Conservation (phyloP, 2,888 invertebrate genomes). For the Pseudococcus viburni region DNA sequence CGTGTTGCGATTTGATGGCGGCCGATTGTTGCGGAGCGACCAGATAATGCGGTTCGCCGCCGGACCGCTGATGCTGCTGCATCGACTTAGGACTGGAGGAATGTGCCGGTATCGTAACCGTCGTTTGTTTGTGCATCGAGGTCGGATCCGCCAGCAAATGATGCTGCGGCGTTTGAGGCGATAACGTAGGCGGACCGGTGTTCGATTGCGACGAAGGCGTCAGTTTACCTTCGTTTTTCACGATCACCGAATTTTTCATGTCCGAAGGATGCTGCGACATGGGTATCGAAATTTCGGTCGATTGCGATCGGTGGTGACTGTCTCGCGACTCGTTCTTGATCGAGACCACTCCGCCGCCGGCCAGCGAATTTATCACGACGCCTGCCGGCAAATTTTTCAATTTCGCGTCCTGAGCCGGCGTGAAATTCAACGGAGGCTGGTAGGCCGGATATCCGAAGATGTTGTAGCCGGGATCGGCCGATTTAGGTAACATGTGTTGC, state of each 20-base stretch:
- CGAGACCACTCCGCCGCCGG: background rate
- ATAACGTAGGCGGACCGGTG: background rate
- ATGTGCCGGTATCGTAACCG: slow-evolving; percentile 69
- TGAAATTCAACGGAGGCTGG: slow-evolving; percentile 58
- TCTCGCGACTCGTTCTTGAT: background rate
- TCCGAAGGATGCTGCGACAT: slow-evolving; percentile 12
- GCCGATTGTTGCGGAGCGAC: slow-evolving; percentile 70
- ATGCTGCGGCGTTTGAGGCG: background rate
- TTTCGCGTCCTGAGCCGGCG: slow-evolving; percentile 14
- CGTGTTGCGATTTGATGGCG: slow-evolving; percentile 39
- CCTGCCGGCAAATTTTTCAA: background rate
- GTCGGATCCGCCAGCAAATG: slow-evolving; percentile 68
- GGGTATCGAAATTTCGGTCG: background rate
- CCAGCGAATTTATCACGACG: slow-evolving; percentile 35
- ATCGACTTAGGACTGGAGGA: slow-evolving; percentile 73
- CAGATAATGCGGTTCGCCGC: slow-evolving; percentile 69
- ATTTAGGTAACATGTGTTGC: slow-evolving; percentile 65
- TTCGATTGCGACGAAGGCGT: background rate
- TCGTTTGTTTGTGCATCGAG: slow-evolving; percentile 65
- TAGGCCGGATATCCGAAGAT: slow-evolving; percentile 58
- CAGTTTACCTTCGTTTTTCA: slow-evolving; percentile 63
- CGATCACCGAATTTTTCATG: slow-evolving; percentile 66
- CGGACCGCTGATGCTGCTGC: slow-evolving; percentile 69
- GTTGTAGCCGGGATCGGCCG: slow-evolving; percentile 41
- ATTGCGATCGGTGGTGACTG: background rate